Evolutionary conservation across 2,797 vertebrate genomes (phyloP).

Genomic region (Muraenolepis orangiensis): DNA sequence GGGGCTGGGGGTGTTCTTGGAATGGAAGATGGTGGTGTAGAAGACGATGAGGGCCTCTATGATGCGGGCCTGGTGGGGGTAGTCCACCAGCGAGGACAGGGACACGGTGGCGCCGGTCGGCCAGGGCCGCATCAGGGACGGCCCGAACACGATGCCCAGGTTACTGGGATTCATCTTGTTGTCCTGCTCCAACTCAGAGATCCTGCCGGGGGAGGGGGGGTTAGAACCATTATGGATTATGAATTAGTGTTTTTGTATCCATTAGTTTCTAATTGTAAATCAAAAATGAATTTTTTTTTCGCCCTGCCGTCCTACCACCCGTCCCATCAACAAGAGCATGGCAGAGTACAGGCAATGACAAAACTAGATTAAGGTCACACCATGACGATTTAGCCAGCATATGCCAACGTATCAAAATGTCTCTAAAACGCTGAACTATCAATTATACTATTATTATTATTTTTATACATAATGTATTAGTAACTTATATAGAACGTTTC

Average conservation of each 20-base stretch:
- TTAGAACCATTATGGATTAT: neutral
- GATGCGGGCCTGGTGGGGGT: conserved; percentile 93
- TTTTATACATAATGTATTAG: no score
- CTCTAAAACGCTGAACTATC: no score
- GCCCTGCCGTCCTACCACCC: neutral
- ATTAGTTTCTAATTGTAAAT: no score
- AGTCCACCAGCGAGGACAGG: conserved; percentile 94
- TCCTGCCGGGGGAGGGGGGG: conserved; percentile 64
- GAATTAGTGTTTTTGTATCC: neutral
- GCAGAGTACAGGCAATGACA: no score
- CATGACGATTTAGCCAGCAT: no score
- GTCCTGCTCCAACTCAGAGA: conserved; percentile 86
- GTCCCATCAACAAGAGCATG: neutral
- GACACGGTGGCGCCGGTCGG: conserved; percentile 92
- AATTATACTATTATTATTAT: no score
- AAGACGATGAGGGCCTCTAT: conserved; percentile 89
- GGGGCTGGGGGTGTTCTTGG: conserved; percentile 43
- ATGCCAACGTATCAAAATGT: no score
- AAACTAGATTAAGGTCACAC: no score
- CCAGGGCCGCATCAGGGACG: conserved; percentile 89
- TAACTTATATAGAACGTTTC: no score
- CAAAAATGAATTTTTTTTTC: neutral
- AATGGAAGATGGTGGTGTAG: conserved; percentile 81
- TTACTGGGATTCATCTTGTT: conserved; percentile 97
- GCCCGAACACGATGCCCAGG: conserved; percentile 94